These are phyloP conservation scores for Willisornis vidua DNA, from an alignment of 2,113 vertebrate species.

Conservation along the genomic window DNA sequence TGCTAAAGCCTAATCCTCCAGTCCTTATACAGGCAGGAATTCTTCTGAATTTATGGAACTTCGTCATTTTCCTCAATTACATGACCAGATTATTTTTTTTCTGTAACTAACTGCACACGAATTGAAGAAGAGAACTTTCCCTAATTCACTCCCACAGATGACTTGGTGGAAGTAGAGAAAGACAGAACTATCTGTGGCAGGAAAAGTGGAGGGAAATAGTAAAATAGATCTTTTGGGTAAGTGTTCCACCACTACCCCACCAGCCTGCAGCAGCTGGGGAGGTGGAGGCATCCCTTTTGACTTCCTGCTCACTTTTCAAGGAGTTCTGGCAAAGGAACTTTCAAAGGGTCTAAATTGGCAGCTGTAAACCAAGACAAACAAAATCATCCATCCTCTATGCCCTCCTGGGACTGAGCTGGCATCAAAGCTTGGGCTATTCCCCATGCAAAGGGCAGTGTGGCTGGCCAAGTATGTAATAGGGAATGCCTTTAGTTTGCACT, in stretches of 20 bases:
- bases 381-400: not conserved
- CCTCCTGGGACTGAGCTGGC: not conserved
- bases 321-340: not conserved
- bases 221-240: not conserved
- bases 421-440: not conserved
- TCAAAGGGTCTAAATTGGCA: not conserved
- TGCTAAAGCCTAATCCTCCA: not conserved
- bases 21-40: conserved; percentile 36
- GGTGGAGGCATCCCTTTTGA: not conserved
- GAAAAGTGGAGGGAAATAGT: not conserved
- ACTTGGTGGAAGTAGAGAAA: not conserved
- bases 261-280: not conserved
- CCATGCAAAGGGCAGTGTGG: fast-evolving
- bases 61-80: not conserved
- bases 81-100: not conserved
- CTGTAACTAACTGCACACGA: not conserved
- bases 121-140: not conserved
- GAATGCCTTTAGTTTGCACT: not conserved
- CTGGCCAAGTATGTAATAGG: not conserved
- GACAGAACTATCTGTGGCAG: not conserved
- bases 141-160: not conserved
- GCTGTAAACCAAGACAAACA: not conserved
- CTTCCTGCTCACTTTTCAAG: not conserved
- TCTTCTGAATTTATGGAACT: not conserved
- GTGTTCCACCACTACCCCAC: not conserved